Evolutionary conservation across 2,797 vertebrate genomes (phyloP), one percentile per base, ranked within the genome.

Genomic region (Carduelis carduelis): DNA sequence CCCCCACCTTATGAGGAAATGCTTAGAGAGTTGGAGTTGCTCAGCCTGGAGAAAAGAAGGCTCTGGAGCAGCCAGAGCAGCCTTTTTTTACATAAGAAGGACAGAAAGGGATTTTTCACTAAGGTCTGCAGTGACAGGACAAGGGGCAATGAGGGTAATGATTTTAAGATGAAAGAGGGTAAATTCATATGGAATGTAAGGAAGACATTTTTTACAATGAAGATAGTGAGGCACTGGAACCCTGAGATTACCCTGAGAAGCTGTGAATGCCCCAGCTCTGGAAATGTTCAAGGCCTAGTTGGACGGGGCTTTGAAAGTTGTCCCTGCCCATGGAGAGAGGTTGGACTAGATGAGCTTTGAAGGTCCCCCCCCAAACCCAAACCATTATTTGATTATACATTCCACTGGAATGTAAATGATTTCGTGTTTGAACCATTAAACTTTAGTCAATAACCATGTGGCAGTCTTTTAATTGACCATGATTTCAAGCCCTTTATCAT

Each of bases 321-420:
- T 32, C 28, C 23, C 18, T 64, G 12, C 12, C 11, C 6, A 4
- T 2, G 15, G 7, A 55, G 9, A 13, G 8, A 19, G 4, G 0
- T 18, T 59, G 12, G 7, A 82, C 21, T 15, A 18, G 7, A 5
- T 61, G 15, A 37, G 12, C 6, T 46, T 37, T 43, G 32, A 68
- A n/a, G 8, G 19, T 41, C 3, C 1, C 3, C 1, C 39, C 17
- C 24, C 41, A 41, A 82, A 39, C 2, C 5, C 34, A 89, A 76
- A 49, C 6, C 10, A 21, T 59, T 68, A 12, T 49, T 24, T 16
- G 4, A 65, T 43, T 44, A 20, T 22, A 5, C 19, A 57, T 39
- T 79, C 21, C n/a, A 39, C 3, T 1, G 7, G 8, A 52, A 43
- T n/a, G 20, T 28, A 79, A 84, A 76, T 26, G 0, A 26, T 57